phyloP scores from a whole-genome alignment of 1,140 invertebrate genomes.

The Heliconius congener region DNA sequence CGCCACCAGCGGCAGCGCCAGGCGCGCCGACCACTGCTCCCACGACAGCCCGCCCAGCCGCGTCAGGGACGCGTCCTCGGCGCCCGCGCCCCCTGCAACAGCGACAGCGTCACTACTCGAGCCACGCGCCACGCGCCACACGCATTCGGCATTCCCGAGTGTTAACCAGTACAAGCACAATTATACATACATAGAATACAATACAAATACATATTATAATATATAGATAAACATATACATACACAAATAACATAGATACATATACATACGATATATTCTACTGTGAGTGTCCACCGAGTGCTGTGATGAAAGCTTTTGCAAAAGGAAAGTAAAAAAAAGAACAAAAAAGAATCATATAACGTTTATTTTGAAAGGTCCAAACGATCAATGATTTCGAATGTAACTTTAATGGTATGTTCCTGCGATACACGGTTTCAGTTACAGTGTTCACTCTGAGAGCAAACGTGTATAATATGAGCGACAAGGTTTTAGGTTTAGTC shows the following conservation, averaged over 20 bases:
- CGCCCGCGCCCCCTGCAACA: conserved; percentile 50
- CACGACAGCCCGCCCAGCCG: conserved; percentile 85
- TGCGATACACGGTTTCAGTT: not conserved
- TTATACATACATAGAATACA: conserved; percentile 20
- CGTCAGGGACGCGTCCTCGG: conserved; percentile 85
- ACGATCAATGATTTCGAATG: conserved; percentile 26
- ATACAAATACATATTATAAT: not conserved
- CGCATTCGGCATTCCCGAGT: conserved; percentile 57
- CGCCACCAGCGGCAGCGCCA: conserved; percentile 82
- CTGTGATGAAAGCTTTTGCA: conserved; percentile 76
- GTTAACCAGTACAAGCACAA: conserved; percentile 59
- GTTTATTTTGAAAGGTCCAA: conserved; percentile 63
- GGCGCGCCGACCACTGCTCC: conserved; percentile 84
- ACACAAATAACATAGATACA: conserved; percentile 44
- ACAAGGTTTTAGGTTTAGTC: conserved; percentile 64
- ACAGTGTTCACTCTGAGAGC: conserved; percentile 36
- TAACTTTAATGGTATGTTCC: conserved; percentile 22
- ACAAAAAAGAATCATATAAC: conserved; percentile 63
- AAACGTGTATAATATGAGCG: conserved; percentile 46
- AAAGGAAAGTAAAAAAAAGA: conserved; percentile 70
- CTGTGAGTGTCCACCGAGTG: conserved; percentile 77
- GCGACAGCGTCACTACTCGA: conserved; percentile 30
- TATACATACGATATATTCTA: conserved; percentile 59
- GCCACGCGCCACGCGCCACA: conserved; percentile 40
- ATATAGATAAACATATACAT: conserved; percentile 47